Base-by-base conservation (phyloP, 2,797 vertebrate genomes). In the Parambassis ranga region DNA sequence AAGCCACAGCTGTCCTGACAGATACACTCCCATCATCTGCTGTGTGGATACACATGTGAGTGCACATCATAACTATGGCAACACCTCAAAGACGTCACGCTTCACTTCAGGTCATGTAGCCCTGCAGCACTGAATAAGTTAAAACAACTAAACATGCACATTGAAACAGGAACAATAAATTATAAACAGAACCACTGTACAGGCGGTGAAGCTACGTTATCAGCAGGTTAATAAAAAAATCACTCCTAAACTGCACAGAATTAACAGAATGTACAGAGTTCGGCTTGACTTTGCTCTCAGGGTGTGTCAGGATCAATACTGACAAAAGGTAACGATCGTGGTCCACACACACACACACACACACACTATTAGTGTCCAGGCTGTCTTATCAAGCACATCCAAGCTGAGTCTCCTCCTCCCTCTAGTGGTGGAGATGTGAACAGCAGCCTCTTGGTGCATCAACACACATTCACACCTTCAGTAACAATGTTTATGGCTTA, bases 291-390 rank as follows among this genome's bases (percentile, higher is more conserved):
- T 5, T 33, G 33, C 36, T 57, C 7, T 38, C 27, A 72, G 58
- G 49, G 18, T 11, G 15, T 20, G 24, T 35, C 59, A 55, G 43
- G 61, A 37, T 44, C 55, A 88, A 85, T 75, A 89, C 76, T 87
- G 79, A 69, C 52, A 55, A 39, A n/a, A 69, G 60, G 58, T 75
- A 73, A 59, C 33, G 28, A 36, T 51, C 38, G 10, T 44, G 24
- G 11, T 18, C 24, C 18, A 6, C 10, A 22, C 28, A 7, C 18
- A 35, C 36, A 15, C 31, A 42, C 48, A 20, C 59, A 22, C 32
- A 24, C 16, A 60, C 15, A 39, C 1, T 37, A 10, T 44, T 33
- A 33, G n/a, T n/a, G n/a, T n/a, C 14, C 20, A 36, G 3, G 6
- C 43, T 24, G 7, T 7, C 35, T 30, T 1, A 22, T 46, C 14